Conservation (phyloP, 2,797 vertebrate species). For the Orestias chungarensis region DNA sequence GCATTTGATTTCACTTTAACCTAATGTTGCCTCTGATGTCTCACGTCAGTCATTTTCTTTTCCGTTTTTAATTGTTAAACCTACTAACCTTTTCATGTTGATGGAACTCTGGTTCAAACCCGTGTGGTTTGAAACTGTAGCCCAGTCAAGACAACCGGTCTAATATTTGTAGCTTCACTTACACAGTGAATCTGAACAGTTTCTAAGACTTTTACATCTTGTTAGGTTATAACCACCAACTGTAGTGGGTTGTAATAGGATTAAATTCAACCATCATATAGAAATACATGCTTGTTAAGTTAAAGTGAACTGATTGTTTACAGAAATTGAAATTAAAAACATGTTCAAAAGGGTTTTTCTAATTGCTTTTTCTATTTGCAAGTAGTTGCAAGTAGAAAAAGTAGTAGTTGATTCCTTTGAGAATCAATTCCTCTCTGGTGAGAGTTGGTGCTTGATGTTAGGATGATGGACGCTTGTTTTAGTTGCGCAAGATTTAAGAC, state of each 20-base stretch:
- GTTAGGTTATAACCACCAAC: neutral
- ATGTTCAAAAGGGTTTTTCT: too few relatives aligned
- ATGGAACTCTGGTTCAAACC: too few relatives aligned
- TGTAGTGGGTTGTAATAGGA: neutral
- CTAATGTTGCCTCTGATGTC: slow-evolving; percentile 40
- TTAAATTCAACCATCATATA: neutral
- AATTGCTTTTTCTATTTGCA: too few relatives aligned
- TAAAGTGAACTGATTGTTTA: neutral
- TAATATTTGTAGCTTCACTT: slow-evolving; percentile 19
- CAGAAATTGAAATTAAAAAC: too few relatives aligned
- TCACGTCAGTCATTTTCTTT: slow-evolving; percentile 32
- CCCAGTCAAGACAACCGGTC: slow-evolving; percentile 24
- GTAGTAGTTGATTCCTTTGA: too few relatives aligned
- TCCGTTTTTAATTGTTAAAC: slow-evolving; percentile 40
- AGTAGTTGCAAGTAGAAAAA: too few relatives aligned
- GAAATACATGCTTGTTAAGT: neutral
- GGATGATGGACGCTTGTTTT: neutral
- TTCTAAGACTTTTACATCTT: neutral
- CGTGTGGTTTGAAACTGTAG: slow-evolving; percentile 10
- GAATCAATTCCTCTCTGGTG: too few relatives aligned
- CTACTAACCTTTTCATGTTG: slow-evolving; percentile 12
- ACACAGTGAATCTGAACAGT: neutral
- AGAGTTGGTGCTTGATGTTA: neutral
- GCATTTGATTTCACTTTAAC: slow-evolving; percentile 46
- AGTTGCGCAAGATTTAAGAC: neutral